Evolutionary conservation across 2,797 vertebrate genomes (phyloP), one percentile per base, ranked within the genome.

Genomic region (Eulemur mongoz): DNA sequence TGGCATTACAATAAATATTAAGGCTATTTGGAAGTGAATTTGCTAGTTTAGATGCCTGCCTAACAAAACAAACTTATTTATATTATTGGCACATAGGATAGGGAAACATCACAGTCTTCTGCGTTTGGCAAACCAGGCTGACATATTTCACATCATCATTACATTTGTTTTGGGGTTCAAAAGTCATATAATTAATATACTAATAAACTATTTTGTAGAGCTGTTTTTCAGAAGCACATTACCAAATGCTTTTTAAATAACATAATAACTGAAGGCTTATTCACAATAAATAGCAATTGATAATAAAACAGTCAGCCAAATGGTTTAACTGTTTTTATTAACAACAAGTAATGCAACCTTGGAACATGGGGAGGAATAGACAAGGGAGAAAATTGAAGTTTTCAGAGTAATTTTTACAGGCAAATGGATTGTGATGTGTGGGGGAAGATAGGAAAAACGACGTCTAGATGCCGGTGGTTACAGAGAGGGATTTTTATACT

Each of bases 1-100:
- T 98, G 98, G 97, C 98, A 98, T 98, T 97, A 96, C 95, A 97
- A 96, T 98, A 98, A 98, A 98, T 98, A 95, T 91, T 97, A 97
- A 98, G 98, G 96, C 96, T 98, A 96, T 97, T 98, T 99, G 98
- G 98, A 98, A 98, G 80, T 89, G 97, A 97, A 89, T 96, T 95
- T 97, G 96, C 84, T 94, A 93, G 93, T 97, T 98, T 97, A 97
- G 96, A 98, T 82, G 91, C 78, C 95, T 85, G 96, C 93, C 96
- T 97, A 80, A 96, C 84, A 97, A 97, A 96, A 95, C 93, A 95
- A 95, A 54, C 80, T 98, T 96, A 97, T 98, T 97, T 98, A 96
- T 97, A 93, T 98, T 97, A 87, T 88, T 98, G 93, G 92, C 94
- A 97, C 94, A 76, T 86, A 57, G 59, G 84, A 83, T 73, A 83